Evolutionary conservation across 92 coral and sea anemone species (phyloP), one percentile per base, ranked within the genome.

Genomic region (Actinernus sp.): DNA sequence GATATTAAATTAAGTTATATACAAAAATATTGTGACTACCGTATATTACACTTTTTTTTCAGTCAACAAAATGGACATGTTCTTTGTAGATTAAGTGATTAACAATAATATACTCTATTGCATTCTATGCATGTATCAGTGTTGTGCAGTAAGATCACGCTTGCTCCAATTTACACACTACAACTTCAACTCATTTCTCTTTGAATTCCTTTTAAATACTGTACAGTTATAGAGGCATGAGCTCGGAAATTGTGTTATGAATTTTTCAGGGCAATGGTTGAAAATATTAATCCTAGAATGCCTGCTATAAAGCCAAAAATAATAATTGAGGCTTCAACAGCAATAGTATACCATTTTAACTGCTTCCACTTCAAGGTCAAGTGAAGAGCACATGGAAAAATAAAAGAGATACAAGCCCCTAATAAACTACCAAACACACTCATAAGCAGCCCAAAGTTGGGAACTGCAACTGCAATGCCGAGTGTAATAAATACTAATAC

Each of bases 361-460:
- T 46, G 58, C 5, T 61, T 67, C 76, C 86, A 81, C 55, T 81
- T 90, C 9, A 90, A 68, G 27, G 78, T 77, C 53, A 81, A 58
- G 71, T 90, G 96, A 64, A 90, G 73, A 24, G 78, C 49, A 36
- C 92, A 70, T 3, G 96, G 96, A 30, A 90, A 90, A 33, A 90
- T 57, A 43, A 90, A 70, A 16, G 86, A 72, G n/a, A 90, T 26
- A 32, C 88, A 86, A 19, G 62, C 89, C 10, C 96, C 96, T 37
- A 90, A 71, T 48, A 90, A 41, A 66, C 96, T 90, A 16, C 96
- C 96, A 59, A 88, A 78, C 4, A 90, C 40, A 10, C 92, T 65
- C 96, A 90, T 90, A 38, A 90, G 71, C 17, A 80, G 61, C 5
- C 92, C 96, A 54, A 90, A 86, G 44, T 90, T 86, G 17, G 96